Conservation (phyloP, 92 coral and sea anemone genomes). For the Palythoa grandiflora region DNA sequence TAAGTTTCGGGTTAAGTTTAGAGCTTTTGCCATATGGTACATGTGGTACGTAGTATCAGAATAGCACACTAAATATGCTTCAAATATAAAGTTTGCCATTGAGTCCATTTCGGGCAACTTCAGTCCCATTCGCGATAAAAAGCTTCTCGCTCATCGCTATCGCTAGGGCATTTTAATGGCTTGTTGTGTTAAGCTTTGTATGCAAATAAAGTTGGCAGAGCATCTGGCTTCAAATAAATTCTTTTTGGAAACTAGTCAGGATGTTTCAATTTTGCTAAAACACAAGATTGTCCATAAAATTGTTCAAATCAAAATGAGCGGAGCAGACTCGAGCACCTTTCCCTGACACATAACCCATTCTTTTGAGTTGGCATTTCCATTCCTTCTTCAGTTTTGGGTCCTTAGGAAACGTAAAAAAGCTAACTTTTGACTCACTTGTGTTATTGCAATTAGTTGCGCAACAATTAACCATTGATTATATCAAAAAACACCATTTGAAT, state of each 20-base stretch:
- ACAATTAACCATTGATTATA: conserved; percentile 11
- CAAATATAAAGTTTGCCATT: conserved; percentile 21
- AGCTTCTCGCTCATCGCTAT: too few species aligned
- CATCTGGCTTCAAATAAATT: too few species aligned
- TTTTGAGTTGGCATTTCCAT: not conserved
- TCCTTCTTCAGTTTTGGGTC: conserved; percentile 8
- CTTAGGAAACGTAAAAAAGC: conserved; percentile 22
- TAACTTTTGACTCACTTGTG: not conserved
- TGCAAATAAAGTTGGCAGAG: too few species aligned
- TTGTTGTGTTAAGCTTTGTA: too few species aligned
- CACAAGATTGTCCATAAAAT: too few species aligned
- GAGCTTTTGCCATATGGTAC: conserved; percentile 27
- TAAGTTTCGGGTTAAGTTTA: conserved; percentile 22
- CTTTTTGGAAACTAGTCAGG: too few species aligned
- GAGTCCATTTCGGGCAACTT: not conserved
- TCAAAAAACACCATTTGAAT: not conserved
- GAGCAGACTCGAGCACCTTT: conserved; percentile 6
- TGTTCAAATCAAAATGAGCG: not conserved
- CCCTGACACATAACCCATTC: not conserved
- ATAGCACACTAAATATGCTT: conserved; percentile 21
- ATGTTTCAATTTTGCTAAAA: too few species aligned
- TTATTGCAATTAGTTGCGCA: conserved; percentile 14
- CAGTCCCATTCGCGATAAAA: not conserved
- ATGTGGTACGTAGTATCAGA: conserved; percentile 21
- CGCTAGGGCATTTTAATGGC: too few species aligned